Percentiles rank a stretch among this genome's conserved stretches.
phyloP scores from a whole-genome alignment of 2,113 vertebrate genomes.

The Pica pica region DNA sequence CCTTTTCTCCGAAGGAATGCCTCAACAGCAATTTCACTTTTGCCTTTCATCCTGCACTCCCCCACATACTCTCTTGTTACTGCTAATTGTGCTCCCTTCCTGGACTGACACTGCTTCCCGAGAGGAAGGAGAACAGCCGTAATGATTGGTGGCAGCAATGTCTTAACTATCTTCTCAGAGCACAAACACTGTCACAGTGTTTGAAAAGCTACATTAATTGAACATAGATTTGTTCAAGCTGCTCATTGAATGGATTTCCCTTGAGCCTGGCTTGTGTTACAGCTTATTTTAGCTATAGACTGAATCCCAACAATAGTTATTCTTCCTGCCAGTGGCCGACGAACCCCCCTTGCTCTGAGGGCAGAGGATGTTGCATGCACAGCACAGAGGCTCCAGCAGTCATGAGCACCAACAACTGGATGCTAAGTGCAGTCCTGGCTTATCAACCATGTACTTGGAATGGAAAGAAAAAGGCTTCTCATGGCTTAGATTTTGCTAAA shows the following conservation, averaged over 20 bases:
- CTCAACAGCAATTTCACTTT: background rate
- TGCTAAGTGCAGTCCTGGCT: background rate
- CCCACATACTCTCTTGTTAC: constrained; percentile 13
- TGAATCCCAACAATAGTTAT: background rate
- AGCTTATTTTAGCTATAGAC: constrained; percentile 48
- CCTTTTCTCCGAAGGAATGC: background rate
- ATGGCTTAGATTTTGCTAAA: background rate
- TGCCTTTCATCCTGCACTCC: constrained; percentile 9
- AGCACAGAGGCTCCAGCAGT: background rate
- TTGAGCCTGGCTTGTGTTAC: constrained; percentile 25
- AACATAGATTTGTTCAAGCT: constrained; percentile 63
- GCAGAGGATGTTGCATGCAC: background rate
- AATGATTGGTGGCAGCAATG: constrained; percentile 62
- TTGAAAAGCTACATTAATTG: constrained; percentile 65
- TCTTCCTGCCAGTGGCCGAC: background rate
- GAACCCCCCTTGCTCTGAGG: background rate
- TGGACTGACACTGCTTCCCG: constrained; percentile 44
- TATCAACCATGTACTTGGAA: background rate
- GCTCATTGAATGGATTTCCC: constrained; percentile 57
- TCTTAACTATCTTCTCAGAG: constrained; percentile 59
- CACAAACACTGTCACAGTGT: constrained; percentile 57
- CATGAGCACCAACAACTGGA: background rate
- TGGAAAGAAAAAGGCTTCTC: accelerated
- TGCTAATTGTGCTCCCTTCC: constrained; percentile 53
- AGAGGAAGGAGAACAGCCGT: constrained; percentile 23